phyloP scores from a whole-genome alignment of 2,888 invertebrate species.

The Scaptomyza cyrtandrae region DNA sequence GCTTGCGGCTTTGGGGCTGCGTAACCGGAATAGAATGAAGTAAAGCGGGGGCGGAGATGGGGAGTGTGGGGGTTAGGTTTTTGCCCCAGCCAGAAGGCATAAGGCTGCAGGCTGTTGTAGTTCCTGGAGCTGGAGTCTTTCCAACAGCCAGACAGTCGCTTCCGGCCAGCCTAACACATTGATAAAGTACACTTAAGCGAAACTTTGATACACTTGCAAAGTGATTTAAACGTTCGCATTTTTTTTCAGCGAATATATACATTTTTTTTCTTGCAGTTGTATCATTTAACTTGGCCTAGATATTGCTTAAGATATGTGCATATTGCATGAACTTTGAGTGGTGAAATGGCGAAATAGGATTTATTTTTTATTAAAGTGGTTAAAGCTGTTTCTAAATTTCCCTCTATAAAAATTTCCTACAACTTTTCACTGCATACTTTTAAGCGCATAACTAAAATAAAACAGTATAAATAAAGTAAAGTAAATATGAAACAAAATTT shows the following conservation, averaged over 20 bases:
- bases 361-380: not conserved
- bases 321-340: too few relatives aligned
- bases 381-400: not conserved
- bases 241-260: slow-evolving; percentile 2
- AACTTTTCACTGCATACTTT: slow-evolving; percentile 10
- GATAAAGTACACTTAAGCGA: slow-evolving; percentile 53
- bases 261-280: slow-evolving; percentile 1
- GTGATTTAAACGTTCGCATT: slow-evolving; percentile 44
- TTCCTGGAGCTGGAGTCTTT: slow-evolving; percentile 7
- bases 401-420: rapidly evolving
- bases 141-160: slow-evolving; percentile 47
- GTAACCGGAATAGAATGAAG: not conserved
- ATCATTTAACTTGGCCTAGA: slow-evolving; percentile 5
- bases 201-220: slow-evolving; percentile 39
- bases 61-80: not conserved
- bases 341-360: not conserved
- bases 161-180: slow-evolving; percentile 51
- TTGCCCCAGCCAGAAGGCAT: slow-evolving; percentile 6
- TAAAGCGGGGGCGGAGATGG: slow-evolving; percentile 1
- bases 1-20: slow-evolving; percentile 12
- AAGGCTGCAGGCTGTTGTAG: slow-evolving; percentile 7
- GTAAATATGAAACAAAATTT: too few relatives aligned
- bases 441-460: not conserved
- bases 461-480: too few relatives aligned
- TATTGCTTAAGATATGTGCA: not conserved